Evolutionary conservation across 2,888 invertebrate species (phyloP).

Genomic region (Mechanitis messenoides): DNA sequence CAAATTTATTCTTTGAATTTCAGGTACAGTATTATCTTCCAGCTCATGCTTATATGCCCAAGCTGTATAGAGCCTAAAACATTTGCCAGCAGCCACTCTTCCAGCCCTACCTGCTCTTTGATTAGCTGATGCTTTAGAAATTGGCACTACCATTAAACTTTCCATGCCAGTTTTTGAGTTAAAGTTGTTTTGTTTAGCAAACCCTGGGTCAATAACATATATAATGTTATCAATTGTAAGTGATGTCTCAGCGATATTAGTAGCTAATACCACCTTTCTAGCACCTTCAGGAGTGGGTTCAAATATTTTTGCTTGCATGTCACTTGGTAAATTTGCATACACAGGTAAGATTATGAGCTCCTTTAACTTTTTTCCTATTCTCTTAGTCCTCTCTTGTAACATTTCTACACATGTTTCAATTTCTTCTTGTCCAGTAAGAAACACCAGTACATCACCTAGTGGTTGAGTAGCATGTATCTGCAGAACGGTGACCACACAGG

Average conservation of each 20-base stretch:
- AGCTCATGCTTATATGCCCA: slow-evolving; percentile 99
- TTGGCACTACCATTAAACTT: slow-evolving; percentile 97
- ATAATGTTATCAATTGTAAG: slow-evolving; percentile 99
- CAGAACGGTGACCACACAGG: slow-evolving; percentile 96
- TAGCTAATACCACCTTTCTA: slow-evolving; percentile 97
- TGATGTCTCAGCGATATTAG: slow-evolving; percentile 99
- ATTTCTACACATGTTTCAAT: slow-evolving; percentile 94
- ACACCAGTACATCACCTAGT: slow-evolving; percentile 95
- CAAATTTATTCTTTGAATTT: slow-evolving; percentile 98
- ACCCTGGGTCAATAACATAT: slow-evolving; percentile 99
- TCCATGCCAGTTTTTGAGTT: slow-evolving; percentile 99
- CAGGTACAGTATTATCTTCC: slow-evolving; percentile 98
- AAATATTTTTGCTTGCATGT: slow-evolving; percentile 99
- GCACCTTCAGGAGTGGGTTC: slow-evolving; percentile 98
- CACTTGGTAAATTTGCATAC: slow-evolving; percentile 98
- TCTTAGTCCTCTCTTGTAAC: slow-evolving; percentile 91
- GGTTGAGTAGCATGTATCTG: slow-evolving; percentile 99
- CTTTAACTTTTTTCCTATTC: slow-evolving; percentile 93
- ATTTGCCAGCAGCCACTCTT: slow-evolving; percentile 97
- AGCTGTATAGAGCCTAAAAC: slow-evolving; percentile 97
- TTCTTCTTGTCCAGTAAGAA: slow-evolving; percentile 95
- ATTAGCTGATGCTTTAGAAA: slow-evolving; percentile 98
- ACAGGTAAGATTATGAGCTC: slow-evolving; percentile 96
- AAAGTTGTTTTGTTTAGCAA: slow-evolving; percentile 99
- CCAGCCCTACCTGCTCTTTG: slow-evolving; percentile 98